Evolutionary conservation across 2,888 invertebrate species (phyloP).

Genomic region (Nomada hirtipes): DNA sequence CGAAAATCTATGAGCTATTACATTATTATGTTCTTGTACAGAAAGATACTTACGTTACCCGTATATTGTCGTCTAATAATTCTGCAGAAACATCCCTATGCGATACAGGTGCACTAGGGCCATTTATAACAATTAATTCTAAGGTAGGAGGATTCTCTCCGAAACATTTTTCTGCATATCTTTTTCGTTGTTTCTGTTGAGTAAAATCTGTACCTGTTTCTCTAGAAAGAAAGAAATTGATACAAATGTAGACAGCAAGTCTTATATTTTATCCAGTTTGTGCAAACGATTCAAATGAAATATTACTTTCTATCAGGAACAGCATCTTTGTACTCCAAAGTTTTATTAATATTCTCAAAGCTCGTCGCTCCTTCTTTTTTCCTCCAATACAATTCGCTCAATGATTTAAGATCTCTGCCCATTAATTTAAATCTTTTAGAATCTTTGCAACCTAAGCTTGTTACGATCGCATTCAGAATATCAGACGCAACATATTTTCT

Average conservation of each 20-base stretch:
- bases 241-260: no score
- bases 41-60: constrained; percentile 65
- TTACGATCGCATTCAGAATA: constrained; percentile 61
- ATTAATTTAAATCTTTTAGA: constrained; percentile 69
- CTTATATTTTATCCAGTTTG: background rate
- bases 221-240: constrained; percentile 25
- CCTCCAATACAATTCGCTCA: constrained; percentile 70
- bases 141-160: constrained; percentile 74
- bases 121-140: constrained; percentile 70
- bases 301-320: constrained; percentile 56
- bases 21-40: background rate
- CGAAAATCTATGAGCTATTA: background rate
- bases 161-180: constrained; percentile 74
- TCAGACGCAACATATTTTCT: constrained; percentile 60
- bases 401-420: constrained; percentile 76
- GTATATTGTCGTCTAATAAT: constrained; percentile 63
- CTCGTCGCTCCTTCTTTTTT: constrained; percentile 52
- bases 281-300: constrained; percentile 4
- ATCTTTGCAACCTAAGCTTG: constrained; percentile 66
- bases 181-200: constrained; percentile 72
- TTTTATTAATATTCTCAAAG: constrained; percentile 40
- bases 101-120: constrained; percentile 62
- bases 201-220: constrained; percentile 76
- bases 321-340: constrained; percentile 36
- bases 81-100: constrained; percentile 55